These are phyloP conservation scores for Rhinoraja longicauda DNA, from an alignment of 2,797 vertebrate species.

Conservation along the genomic window DNA sequence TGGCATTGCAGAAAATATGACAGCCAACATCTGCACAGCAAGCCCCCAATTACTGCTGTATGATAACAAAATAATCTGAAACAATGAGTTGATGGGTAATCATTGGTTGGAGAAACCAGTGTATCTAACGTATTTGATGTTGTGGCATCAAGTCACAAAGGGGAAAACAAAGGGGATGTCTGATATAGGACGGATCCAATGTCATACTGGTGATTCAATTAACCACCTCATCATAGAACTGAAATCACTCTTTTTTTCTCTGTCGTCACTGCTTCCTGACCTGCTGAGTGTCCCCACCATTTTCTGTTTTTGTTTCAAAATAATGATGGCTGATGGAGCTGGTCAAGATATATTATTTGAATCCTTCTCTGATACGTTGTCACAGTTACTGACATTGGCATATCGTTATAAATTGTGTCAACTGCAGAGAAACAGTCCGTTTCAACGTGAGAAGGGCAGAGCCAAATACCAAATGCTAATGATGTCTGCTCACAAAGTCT, in stretches of 20 bases:
- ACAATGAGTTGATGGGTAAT: background rate
- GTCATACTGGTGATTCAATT: too few relatives aligned
- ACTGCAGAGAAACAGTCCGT: background rate
- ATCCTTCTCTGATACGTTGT: background rate
- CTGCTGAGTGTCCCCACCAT: too few relatives aligned
- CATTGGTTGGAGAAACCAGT: background rate
- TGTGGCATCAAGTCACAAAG: too few relatives aligned
- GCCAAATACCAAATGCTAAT: constrained; percentile 43
- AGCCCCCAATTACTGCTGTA: background rate
- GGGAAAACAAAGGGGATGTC: too few relatives aligned
- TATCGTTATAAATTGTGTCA: constrained; percentile 19
- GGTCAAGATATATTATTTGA: background rate
- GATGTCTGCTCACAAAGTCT: constrained; percentile 44
- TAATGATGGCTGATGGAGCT: background rate
- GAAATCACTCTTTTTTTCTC: too few relatives aligned
- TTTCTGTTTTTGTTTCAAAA: background rate
- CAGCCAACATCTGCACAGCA: background rate
- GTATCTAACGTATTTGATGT: background rate
- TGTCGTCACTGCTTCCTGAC: too few relatives aligned
- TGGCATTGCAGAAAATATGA: background rate
- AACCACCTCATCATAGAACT: too few relatives aligned
- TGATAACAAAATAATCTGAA: background rate
- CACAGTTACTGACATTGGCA: background rate
- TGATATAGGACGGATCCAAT: too few relatives aligned
- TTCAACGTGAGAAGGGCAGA: constrained; percentile 38